Conservation (phyloP, 2,113 vertebrate genomes). For the Zapornia atra region DNA sequence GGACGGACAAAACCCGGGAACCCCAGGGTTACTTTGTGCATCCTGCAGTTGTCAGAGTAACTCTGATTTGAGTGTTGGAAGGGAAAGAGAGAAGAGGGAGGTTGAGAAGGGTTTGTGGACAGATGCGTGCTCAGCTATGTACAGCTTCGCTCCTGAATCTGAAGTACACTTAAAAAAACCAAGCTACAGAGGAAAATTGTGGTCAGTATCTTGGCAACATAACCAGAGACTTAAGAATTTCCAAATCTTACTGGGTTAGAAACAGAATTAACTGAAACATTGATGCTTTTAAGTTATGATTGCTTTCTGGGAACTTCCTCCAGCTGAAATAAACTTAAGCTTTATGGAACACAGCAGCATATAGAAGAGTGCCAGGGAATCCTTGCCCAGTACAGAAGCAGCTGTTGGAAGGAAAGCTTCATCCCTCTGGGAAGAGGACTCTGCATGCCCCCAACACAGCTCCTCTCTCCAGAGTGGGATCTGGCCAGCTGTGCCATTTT, state of each 20-base stretch:
- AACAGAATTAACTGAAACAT: not conserved
- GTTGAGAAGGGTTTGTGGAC: not conserved
- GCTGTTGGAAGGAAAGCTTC: not conserved
- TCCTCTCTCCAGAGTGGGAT: not conserved
- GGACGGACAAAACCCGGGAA: not conserved
- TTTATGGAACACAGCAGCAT: not conserved
- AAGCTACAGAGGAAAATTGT: not conserved
- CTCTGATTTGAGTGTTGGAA: not conserved
- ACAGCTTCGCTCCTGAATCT: rapidly evolving
- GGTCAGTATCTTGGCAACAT: not conserved
- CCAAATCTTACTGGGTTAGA: not conserved
- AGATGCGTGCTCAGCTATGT: not conserved
- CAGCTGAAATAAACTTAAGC: not conserved
- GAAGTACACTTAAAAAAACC: not conserved
- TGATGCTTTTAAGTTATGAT: not conserved
- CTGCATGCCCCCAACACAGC: not conserved
- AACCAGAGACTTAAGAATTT: not conserved
- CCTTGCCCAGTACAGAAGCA: not conserved
- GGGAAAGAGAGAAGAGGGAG: not conserved
- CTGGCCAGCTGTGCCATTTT: not conserved
- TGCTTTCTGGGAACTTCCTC: not conserved
- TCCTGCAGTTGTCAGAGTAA: not conserved
- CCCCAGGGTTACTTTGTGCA: not conserved
- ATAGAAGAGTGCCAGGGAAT: not conserved
- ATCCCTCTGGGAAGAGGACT: not conserved